These are phyloP conservation scores for Tipula vernalis DNA, from an alignment of 2,888 invertebrate genomes.

Conservation along the genomic window DNA sequence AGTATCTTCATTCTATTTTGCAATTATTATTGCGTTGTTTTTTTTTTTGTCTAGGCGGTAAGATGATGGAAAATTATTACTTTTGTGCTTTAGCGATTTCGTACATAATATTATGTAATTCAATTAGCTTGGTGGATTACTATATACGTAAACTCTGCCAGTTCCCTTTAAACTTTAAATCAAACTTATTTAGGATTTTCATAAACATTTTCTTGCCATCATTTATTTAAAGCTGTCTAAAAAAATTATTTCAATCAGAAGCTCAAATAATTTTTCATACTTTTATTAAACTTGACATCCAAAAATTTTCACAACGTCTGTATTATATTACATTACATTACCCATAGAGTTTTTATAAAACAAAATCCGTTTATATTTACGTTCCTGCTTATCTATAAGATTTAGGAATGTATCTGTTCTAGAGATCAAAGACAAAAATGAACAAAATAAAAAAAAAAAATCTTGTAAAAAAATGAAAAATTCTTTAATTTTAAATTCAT, in stretches of 20 bases:
- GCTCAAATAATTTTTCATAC: background rate
- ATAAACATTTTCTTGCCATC: background rate
- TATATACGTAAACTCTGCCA: background rate
- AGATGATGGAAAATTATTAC: too few species aligned
- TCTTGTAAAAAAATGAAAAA: background rate
- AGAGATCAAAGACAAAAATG: background rate
- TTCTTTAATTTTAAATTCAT: background rate
- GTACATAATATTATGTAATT: too few species aligned
- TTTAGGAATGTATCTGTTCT: background rate
- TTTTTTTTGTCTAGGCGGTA: too few species aligned
- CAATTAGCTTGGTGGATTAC: background rate
- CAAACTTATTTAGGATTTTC: background rate
- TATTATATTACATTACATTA: background rate
- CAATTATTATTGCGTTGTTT: background rate
- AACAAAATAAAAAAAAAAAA: background rate
- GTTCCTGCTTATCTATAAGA: background rate
- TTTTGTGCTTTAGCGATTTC: too few species aligned
- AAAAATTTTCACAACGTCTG: background rate
- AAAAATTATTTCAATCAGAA: background rate
- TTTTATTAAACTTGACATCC: background rate
- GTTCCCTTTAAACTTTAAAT: background rate
- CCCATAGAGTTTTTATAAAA: background rate
- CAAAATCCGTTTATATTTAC: background rate
- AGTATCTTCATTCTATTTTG: background rate
- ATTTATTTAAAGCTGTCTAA: background rate